Evolutionary conservation across 2,888 invertebrate genomes (phyloP), one percentile per base, ranked within the genome.

Genomic region (Trachelus tabidus): DNA sequence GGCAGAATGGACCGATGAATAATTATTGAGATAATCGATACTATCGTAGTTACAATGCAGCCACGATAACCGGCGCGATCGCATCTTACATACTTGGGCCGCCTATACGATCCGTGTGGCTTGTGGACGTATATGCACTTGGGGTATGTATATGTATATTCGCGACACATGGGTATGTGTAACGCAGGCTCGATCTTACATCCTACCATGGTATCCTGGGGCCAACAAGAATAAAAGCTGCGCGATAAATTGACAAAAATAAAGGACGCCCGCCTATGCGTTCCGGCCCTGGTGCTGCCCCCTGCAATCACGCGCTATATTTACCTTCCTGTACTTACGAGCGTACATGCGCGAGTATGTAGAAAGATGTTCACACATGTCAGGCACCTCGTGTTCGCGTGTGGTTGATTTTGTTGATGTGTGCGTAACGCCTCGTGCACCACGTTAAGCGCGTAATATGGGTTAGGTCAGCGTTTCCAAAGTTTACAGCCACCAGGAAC

Each of bases 1-100:
- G 73, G 35, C 35, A 56, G 34, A 73, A 78, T 76, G 68, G 73
- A 75, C 76, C 73, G 75, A 78, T 78, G 78, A 78, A 78, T 78
- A 78, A 78, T 76, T 78, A 78, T 76, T 73, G 76, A 78, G 78
- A 78, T 78, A 78, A 78, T 78, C 78, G 78, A 78, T 78, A 73
- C 78, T 73, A 78, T 78, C 75, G 75, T 73, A 68, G 56, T 73
- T 73, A 78, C 78, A 78, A 78, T 78, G 78, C 73, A 73, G 71
- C 37, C 71, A 69, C 40, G 76, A 76, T 78, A 76, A 73, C 73
- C 76, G 30, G 31, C 31, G 71, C 71, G 31, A 71, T 71, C 71
- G 33, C 33, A 71, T 71, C 71, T 71, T 15, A 56, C 56, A 56
- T 56, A 56, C 56, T 56, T 56, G 56, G 23, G 71, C 12, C 15